Evolutionary conservation across 2,113 vertebrate genomes (phyloP), one percentile per base, ranked within the genome.

Genomic region (Trochalopteron elliotii): DNA sequence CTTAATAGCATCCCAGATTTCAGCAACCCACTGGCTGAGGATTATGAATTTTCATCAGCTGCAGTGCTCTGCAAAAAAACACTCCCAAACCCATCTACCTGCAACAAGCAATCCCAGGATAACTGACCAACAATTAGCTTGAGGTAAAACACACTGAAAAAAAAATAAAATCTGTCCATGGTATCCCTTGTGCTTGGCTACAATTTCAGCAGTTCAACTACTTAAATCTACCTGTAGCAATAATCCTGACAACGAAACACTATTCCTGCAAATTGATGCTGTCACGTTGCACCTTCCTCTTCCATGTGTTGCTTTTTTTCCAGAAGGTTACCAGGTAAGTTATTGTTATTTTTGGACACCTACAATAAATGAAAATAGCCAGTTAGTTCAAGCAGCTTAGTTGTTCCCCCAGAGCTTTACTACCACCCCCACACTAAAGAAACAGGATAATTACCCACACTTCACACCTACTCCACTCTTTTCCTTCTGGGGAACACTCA

Each of bases 351-450:
- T 94, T 47, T 83, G 71, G 42, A 91, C 47, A 93, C 87, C 89
- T 94, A 90, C 39, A 86, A 96, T 50, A 90, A 85, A 88, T 37
- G 21, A 81, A 78, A 93, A 89, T 27, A 94, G 50, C 23, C 2
- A 1, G 79, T 94, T 92, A 93, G 55, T 67, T 89, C 68, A 74
- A 63, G 71, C 59, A 89, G 35, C 44, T 11, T 13, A 75, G 17
- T 12, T 30, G 15, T 3, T 60, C 53, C 35, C 49, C 21, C 2
- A 52, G 61, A 50, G 71, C 35, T n/a, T 45, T 63, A 55, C 39
- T 81, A 53, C 67, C 78, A 77, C 91, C 78, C 63, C 33, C 87
- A 25, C 40, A 65, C 33, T n/a, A 25, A 77, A 94, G 81, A 85
- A 90, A 72, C 1, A 49, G 37, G 44, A 15, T 64, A 52, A 87